phyloP scores from a whole-genome alignment of 2,113 vertebrate genomes.

The Coptodon bakossiorum region DNA sequence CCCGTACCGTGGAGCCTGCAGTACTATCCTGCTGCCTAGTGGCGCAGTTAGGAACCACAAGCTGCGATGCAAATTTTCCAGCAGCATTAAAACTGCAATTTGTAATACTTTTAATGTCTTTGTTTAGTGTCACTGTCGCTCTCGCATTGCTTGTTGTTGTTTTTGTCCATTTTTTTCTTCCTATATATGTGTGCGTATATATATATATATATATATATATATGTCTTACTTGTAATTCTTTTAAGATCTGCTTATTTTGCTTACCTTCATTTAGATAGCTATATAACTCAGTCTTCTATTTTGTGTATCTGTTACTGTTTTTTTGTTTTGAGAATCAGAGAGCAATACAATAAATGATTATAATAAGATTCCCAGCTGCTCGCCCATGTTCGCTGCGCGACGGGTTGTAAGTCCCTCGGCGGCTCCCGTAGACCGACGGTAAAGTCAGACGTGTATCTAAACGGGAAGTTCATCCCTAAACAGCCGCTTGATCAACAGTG shows the following conservation, averaged over 20 bases:
- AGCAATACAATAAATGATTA: neutral
- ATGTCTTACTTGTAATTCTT: neutral
- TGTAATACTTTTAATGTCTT: neutral
- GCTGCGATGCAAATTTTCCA: fast-evolving
- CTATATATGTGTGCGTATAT: neutral
- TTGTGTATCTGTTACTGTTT: neutral
- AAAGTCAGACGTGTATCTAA: constrained; percentile 64
- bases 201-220: neutral
- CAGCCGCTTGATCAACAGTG: neutral
- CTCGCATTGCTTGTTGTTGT: neutral
- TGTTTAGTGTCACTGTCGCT: neutral
- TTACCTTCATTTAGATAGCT: neutral
- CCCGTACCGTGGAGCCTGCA: neutral
- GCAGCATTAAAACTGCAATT: neutral
- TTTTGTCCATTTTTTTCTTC: neutral
- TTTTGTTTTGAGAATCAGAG: neutral
- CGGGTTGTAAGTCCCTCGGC: constrained; percentile 3
- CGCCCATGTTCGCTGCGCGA: neutral
- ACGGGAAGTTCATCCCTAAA: neutral
- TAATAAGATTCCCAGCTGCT: neutral
- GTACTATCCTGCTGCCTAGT: constrained; percentile 15
- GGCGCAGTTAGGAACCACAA: neutral
- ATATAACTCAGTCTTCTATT: neutral
- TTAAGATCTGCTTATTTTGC: neutral
- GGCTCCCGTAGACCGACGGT: constrained; percentile 48